Evolutionary conservation across 2,113 vertebrate genomes (phyloP), one percentile per base, ranked within the genome.

Genomic region (Calidris pygmaea): DNA sequence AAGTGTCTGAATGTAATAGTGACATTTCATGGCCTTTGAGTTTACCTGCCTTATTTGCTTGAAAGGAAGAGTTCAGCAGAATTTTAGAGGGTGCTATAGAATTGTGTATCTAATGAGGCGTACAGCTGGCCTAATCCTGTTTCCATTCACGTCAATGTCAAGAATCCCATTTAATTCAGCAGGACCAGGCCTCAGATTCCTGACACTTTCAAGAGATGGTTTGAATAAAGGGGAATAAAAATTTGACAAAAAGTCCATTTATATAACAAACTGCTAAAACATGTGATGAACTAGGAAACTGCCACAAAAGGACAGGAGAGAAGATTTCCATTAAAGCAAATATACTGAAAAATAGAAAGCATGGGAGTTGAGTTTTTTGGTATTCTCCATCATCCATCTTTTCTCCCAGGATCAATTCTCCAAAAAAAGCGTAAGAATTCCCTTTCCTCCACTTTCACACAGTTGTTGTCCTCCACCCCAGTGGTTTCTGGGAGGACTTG

Each of bases 1-100:
- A 97, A 97, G 92, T 95, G 85, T 79, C 63, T 88, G 66, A 95
- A 94, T 96, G 95, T 95, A 94, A 97, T 87, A 96, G 90, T 95
- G 67, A 93, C 97, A 95, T 97, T 97, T 96, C 95, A 97, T 95
- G 94, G 94, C 87, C 62, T 50, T 89, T 97, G 95, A 97, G 80
- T 97, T 97, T 97, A 95, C 96, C 87, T 97, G 87, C 94, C 97
- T 97, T 97, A 96, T 98, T 97, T 97, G 67, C 68, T 96, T 80
- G 94, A 97, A 97, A 98, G 68, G 93, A 75, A 97, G 95, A 90
- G 68, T 97, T 98, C 98, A 98, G 97, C 97, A 97, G 94, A 98
- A 97, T 98, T 97, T 97, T 55, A 93, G 88, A 97, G 79, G 93
- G 83, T 95, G 56, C 82, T 90, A 5, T 85, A 94, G 96, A 98